These are phyloP conservation scores for Danaus plexippus DNA, from an alignment of 1,140 invertebrate species.

Conservation along the genomic window DNA sequence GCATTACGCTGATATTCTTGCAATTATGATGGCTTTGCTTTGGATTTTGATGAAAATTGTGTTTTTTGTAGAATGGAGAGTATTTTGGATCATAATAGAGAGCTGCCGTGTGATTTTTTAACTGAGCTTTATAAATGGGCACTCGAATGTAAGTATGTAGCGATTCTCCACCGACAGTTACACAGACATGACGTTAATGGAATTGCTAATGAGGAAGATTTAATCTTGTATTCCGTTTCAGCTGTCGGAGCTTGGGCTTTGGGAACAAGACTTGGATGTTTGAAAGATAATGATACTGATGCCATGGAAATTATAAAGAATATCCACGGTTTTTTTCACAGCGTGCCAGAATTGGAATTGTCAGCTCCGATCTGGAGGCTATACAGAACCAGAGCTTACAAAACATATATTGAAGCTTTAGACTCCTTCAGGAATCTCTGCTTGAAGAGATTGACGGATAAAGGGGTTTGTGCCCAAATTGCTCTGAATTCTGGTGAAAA, in stretches of 20 bases:
- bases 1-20: too few relatives aligned
- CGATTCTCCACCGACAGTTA: too few relatives aligned
- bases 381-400: slow-evolving; percentile 82
- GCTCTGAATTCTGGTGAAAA: slow-evolving; percentile 61
- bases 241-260: slow-evolving; percentile 86
- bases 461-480: slow-evolving; percentile 55
- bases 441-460: slow-evolving; percentile 56
- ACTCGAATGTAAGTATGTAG: slow-evolving; percentile 83
- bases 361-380: slow-evolving; percentile 86
- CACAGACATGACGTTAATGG: background rate
- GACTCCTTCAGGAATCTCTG: slow-evolving; percentile 75
- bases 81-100: slow-evolving; percentile 76
- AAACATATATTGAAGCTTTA: slow-evolving; percentile 80
- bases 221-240: slow-evolving; percentile 55
- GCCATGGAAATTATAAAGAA: slow-evolving; percentile 83
- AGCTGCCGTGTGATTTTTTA: slow-evolving; percentile 83
- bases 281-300: slow-evolving; percentile 76
- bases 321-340: slow-evolving; percentile 85
- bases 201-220: background rate
- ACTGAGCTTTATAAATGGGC: slow-evolving; percentile 91
- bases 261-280: slow-evolving; percentile 83
- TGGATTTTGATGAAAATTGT: background rate
- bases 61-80: slow-evolving; percentile 76
- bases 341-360: slow-evolving; percentile 83
- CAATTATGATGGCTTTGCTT: too few relatives aligned